These are phyloP conservation scores for Falco punctatus DNA, from an alignment of 2,113 vertebrate species.

Conservation along the genomic window DNA sequence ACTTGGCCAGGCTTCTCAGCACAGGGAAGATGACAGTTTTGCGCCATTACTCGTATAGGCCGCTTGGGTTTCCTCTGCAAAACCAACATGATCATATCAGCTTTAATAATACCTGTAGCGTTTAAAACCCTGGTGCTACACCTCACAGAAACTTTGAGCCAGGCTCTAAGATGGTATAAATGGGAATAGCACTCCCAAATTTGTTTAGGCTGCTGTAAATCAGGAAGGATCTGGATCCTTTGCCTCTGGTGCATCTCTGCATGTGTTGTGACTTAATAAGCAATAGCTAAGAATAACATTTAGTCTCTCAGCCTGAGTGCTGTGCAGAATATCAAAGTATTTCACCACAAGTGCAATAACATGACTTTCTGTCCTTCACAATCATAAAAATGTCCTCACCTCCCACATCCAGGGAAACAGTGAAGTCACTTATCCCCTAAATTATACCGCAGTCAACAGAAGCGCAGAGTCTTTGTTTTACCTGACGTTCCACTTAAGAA, in stretches of 20 bases:
- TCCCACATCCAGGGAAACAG: neutral
- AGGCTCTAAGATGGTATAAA: neutral
- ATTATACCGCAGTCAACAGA: neutral
- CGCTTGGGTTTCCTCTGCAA: neutral
- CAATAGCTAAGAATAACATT: conserved; percentile 1
- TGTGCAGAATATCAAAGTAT: neutral
- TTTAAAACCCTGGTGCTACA: neutral
- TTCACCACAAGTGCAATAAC: neutral
- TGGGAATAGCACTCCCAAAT: neutral
- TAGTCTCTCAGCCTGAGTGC: neutral
- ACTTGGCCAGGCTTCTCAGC: neutral
- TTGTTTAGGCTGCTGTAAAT: neutral
- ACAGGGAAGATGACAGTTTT: neutral
- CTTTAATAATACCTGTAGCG: neutral
- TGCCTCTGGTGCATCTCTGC: neutral
- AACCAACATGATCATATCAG: neutral
- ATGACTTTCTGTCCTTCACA: neutral
- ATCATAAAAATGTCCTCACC: neutral
- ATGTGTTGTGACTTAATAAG: neutral
- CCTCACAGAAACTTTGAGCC: neutral
- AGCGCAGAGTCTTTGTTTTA: neutral
- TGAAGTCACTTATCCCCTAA: neutral
- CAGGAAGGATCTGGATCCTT: neutral
- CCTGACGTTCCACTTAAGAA: conserved; percentile 34
- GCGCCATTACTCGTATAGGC: neutral